Conservation (phyloP, 2,797 vertebrate species). For the Rhadinocentrus ornatus region DNA sequence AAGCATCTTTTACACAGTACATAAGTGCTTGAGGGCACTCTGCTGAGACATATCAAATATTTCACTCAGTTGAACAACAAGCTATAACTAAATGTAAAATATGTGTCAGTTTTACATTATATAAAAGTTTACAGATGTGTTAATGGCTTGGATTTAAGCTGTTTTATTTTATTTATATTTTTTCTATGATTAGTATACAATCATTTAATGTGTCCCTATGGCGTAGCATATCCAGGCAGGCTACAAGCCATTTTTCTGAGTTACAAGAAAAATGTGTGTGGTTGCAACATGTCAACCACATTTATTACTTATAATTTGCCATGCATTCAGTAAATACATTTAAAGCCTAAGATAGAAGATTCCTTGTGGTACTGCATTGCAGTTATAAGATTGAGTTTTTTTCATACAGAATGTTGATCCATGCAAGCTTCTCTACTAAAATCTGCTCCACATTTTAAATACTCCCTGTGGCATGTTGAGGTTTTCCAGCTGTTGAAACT, state of each 20-base stretch:
- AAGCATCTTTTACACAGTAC: no score
- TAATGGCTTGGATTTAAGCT: no score
- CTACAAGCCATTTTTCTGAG: not conserved
- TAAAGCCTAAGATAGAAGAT: not conserved
- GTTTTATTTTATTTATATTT: no score
- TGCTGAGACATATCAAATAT: not conserved
- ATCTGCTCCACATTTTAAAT: constrained; percentile 20
- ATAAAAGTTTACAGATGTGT: no score
- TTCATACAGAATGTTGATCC: constrained; percentile 8
- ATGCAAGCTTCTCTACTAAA: not conserved
- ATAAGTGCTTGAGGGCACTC: not conserved
- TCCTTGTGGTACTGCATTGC: not conserved
- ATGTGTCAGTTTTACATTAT: no score
- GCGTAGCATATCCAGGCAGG: no score
- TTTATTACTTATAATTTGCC: not conserved
- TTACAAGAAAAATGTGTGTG: not conserved
- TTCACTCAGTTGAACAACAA: not conserved
- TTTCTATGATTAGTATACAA: no score
- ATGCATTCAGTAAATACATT: not conserved
- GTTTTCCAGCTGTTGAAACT: constrained; percentile 9
- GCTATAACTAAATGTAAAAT: no score
- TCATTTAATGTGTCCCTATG: no score
- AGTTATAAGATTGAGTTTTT: not conserved
- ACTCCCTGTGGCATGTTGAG: constrained; percentile 2
- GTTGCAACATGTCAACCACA: not conserved